Evolutionary conservation across 2,888 invertebrate genomes (phyloP), one percentile per base, ranked within the genome.

Genomic region (Pterostichus madidus): DNA sequence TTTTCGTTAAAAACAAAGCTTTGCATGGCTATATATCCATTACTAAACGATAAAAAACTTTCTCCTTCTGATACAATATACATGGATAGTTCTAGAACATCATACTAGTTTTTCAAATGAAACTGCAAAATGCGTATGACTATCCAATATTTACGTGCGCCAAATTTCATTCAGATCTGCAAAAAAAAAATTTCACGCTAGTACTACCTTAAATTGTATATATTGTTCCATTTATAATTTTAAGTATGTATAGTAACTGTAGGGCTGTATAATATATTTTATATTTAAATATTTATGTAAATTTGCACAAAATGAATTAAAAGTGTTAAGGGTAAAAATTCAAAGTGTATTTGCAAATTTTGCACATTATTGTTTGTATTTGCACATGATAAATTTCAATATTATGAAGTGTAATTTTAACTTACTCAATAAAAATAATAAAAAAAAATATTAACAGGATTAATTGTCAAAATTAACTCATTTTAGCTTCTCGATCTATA

Each of bases 191-290:
- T n/a, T n/a, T n/a, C n/a, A n/a, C n/a, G n/a, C n/a, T n/a, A n/a
- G n/a, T n/a, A n/a, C n/a, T n/a, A n/a, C n/a, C n/a, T n/a, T n/a
- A 24, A 24, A 24, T 11, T 35, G 64, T 32, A 64, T 35, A 64
- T 49, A 49, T n/a, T 49, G 10, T n/a, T 8, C 2, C 11, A 49
- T 49, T 49, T 49, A 49, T 8, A 13, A 49, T 49, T 49, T 49
- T 8, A 11, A 10, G 2, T 5, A 5, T 11, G 13, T 13, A 39
- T 49, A 49, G 10, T 49, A 49, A 4, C 5, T 39, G 2, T 49
- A 49, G 1, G 49, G n/a, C 5, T 39, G 39, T 39, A 39, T 39
- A 7, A 39, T 39, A 39, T 7, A 39, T 49, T 49, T 49, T 49
- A 13, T 49, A 49, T 11, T n/a, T 49, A 49, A 49, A n/a, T 24